Evolutionary conservation across 2,888 invertebrate species (phyloP), one percentile per base, ranked within the genome.

Genomic region (Strigamia crassipes): DNA sequence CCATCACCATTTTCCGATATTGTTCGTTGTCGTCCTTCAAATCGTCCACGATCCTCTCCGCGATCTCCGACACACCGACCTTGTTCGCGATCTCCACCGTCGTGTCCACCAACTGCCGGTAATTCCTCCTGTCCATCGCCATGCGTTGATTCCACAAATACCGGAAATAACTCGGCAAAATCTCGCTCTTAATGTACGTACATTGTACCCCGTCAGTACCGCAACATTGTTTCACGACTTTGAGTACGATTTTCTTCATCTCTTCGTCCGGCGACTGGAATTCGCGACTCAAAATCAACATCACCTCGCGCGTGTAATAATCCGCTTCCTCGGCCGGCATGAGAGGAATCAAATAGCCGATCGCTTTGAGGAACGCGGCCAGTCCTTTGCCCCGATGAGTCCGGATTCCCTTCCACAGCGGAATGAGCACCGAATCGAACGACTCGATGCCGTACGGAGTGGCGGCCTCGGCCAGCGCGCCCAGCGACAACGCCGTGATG

Each of bases 241-340:
- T 99, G 84, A 99, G 90, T 0, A 99, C 99, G 90, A 99, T 99
- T 88, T 99, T 99, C 89, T 99, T 99, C 99, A 99, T 99, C 91
- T 99, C 99, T 89, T 99, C 99, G 88, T 99, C 99, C 0, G 99
- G 99, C 82, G 99, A 99, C 89, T 98, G 98, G 89, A 99, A 99
- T 90, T 99, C 99, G 89, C 99, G 92, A 86, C 99, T 99, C 34
- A 99, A 91, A 88, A 99, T 99, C 89, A 97, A 90, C 97, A 97
- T 97, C 88, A 98, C 99, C 93, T 99, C 99, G 85, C 98, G 92
- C 0, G 99, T 99, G 87, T 99, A 99, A 88, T 99, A 99, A 89
- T 98, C 99, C 0, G 99, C 99, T 87, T 99, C 99, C 89, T 99
- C 99, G 82, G 98, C 98, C 87, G 99, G 99, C 99, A 99, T 99